Evolutionary conservation across 1,140 invertebrate species (phyloP), one percentile per base, ranked within the genome.

Genomic region (Paralvinella palmiformis): DNA sequence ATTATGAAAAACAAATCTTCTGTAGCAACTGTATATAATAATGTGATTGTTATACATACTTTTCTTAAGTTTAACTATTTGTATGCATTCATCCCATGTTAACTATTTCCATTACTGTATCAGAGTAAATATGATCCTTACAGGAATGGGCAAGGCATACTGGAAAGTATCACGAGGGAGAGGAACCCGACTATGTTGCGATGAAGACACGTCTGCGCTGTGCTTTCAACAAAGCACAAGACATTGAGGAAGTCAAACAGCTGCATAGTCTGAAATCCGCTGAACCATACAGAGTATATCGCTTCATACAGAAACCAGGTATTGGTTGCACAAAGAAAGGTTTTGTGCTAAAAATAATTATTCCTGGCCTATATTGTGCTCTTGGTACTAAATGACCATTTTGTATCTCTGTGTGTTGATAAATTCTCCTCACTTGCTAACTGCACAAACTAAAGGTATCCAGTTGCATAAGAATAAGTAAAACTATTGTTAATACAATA

Each of bases 81-180:
- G 10, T 10, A n/a, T 41, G 37, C 37, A 10, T 10, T n/a, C 10
- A 10, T n/a, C 10, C 37, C 37, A 41, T 41, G 10, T 41, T n/a
- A 10, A n/a, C 10, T 41, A 41, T 41, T 41, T n/a, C 10, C 37
- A 41, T 10, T 10, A 10, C 10, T 41, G 37, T 41, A 41, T 10
- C n/a, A n/a, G 10, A 10, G 10, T 41, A 10, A 41, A 10, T 41
- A 3, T 5, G 24, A n/a, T 10, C 22, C 6, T 27, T 17, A 57
- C 31, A 77, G 75, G 73, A 75, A 62, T 77, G 73, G 73, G 75
- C 75, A 13, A 59, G 71, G 7, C 73, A 75, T 63, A 77, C 75
- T 0, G 75, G 75, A 2, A 57, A 70, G 41, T 73, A 58, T 60
- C 66, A 71, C 44, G 72, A 74, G 57, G 74, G 74, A 0, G 73